Evolutionary conservation across 1,140 invertebrate species (phyloP).

Genomic region (Phocides pigmalion): DNA sequence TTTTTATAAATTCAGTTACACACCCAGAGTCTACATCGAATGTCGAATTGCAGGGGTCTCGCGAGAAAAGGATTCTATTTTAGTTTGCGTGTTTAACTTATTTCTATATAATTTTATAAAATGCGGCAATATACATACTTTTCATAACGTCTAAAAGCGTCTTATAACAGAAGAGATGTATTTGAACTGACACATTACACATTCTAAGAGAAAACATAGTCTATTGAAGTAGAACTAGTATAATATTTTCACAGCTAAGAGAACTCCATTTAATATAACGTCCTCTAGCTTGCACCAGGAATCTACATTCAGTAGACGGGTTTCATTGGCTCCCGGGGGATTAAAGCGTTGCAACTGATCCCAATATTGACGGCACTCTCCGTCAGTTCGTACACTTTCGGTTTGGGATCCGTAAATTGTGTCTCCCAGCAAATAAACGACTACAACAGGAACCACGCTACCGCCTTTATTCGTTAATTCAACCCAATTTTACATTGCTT

Average conservation of each 20-base stretch:
- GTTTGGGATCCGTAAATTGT: constrained; percentile 2
- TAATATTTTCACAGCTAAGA: background rate
- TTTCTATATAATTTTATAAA: background rate
- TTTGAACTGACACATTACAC: too few relatives aligned
- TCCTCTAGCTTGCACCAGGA: background rate
- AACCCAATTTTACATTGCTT: background rate
- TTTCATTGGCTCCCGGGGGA: constrained; percentile 9
- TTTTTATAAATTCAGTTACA: background rate
- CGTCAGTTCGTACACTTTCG: background rate
- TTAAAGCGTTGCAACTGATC: constrained; percentile 21
- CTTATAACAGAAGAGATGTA: too few relatives aligned
- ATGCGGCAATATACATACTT: background rate
- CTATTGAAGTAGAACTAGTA: background rate
- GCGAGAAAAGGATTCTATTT: background rate
- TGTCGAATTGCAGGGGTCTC: background rate
- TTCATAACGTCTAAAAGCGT: too few relatives aligned
- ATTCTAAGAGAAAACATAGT: too few relatives aligned
- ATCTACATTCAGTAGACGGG: background rate
- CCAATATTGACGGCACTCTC: background rate
- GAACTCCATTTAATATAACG: background rate
- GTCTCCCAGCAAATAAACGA: background rate
- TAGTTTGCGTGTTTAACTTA: background rate
- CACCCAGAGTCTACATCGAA: background rate
- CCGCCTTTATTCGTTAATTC: background rate
- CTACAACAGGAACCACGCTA: too few relatives aligned